Evolutionary conservation across 2,888 invertebrate genomes (phyloP), one percentile per base, ranked within the genome.

Genomic region (Drosophila neonasuta): DNA sequence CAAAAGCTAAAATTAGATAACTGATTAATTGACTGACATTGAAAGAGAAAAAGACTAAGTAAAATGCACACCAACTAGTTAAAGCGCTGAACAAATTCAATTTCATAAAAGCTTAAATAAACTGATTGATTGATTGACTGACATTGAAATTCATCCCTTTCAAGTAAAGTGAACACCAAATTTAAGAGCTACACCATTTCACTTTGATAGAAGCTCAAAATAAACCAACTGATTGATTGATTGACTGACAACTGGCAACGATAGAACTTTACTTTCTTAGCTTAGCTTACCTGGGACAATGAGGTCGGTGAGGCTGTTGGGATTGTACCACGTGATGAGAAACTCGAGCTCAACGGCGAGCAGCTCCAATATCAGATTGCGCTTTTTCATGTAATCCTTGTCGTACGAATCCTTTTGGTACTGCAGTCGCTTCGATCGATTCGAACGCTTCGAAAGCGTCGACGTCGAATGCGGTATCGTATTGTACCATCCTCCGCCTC

Each of bases 281-380:
- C 24, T 24, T 32, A 32, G 32, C 39, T 68, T 58, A 88, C 96
- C 97, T 0, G 93, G 92, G 48, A 94, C 91, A 0, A 92, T 91
- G 54, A 95, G 92, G 82, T 98, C 97, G 0, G 94, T 93, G 5
- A 95, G 92, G 36, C 94, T 93, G 80, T 96, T 95, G 0, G 99
- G 99, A 92, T 99, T 99, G 89, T 97, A 95, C 99, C 99, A 99
- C 0, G 95, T 97, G 56, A 97, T 94, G 70, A 99, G 92, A 88
- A 98, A 96, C 91, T 99, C 99, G 80, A 99, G 96, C 91, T 99
- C 98, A 11, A 97, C 97, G 0, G 96, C 97, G 92, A 99, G 92
- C 10, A 99, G 92, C 84, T 98, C 97, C 39, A 99, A 91, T 78
- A 99, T 98, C 3, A 99, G 93, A 91, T 97, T 98, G 62, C 99